Percentiles rank a stretch among this genome's conserved stretches.
phyloP scores from a whole-genome alignment of 2,113 vertebrate genomes.

The Erythrolamprus reginae region DNA sequence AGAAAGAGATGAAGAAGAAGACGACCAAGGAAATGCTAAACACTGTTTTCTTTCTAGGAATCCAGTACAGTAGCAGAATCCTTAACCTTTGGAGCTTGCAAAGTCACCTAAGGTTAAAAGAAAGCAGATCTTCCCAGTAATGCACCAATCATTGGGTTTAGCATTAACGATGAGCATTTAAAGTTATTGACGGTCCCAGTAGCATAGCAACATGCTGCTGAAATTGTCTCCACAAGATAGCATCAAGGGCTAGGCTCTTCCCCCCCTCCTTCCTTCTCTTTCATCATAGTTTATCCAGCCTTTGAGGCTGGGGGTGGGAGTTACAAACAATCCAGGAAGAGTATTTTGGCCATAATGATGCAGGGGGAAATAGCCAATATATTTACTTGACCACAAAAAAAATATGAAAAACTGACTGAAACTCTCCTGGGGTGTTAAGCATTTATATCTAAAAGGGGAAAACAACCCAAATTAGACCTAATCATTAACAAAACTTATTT shows the following conservation, averaged over 20 bases:
- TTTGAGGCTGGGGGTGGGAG: not conserved
- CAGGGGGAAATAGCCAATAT: not conserved
- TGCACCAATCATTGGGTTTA: constrained; percentile 12
- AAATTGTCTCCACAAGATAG: constrained; percentile 4
- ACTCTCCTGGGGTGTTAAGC: not conserved
- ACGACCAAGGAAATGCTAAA: not conserved
- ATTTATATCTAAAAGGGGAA: not conserved
- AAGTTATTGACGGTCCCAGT: constrained; percentile 22
- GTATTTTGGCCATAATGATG: not conserved
- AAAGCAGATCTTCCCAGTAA: constrained; percentile 14
- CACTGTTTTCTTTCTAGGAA: not conserved
- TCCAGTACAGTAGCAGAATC: not conserved
- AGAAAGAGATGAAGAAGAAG: too few relatives aligned
- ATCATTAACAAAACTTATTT: not conserved
- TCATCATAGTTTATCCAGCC: constrained; percentile 5
- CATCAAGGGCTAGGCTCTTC: not conserved
- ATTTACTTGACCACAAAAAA: not conserved
- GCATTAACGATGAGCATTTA: constrained; percentile 29
- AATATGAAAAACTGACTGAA: not conserved
- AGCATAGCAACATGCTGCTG: not conserved
- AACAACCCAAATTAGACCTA: not conserved
- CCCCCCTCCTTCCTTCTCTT: not conserved
- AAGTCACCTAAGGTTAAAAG: constrained; percentile 6
- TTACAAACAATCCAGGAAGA: not conserved
- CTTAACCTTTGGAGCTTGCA: not conserved